Conservation (phyloP, 2,888 invertebrate genomes). For the Hirtodrosophila histrioides region DNA sequence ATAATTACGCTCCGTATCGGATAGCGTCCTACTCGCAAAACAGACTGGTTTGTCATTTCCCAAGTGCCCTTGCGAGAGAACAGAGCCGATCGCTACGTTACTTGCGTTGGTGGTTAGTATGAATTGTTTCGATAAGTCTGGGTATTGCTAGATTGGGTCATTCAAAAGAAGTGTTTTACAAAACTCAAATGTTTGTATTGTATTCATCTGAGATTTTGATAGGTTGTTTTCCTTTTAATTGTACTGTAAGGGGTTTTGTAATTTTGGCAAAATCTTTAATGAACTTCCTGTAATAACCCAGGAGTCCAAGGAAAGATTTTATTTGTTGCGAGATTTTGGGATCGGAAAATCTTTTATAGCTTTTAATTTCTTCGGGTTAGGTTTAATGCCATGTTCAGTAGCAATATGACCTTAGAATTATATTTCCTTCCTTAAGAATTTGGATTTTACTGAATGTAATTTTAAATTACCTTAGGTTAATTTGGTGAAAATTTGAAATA, state of each 20-base stretch:
- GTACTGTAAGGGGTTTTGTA: conserved; percentile 9
- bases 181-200: conserved; percentile 9
- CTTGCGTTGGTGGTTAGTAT: conserved; percentile 31
- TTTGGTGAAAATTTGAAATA: too few relatives aligned
- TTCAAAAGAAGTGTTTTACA: conserved; percentile 14
- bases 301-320: conserved; percentile 8
- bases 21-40: conserved; percentile 27
- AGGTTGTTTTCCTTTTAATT: conserved; percentile 18
- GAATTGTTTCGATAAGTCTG: conserved; percentile 41
- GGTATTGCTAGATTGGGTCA: conserved; percentile 16
- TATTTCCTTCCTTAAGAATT: conserved; percentile 19
- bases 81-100: conserved; percentile 36
- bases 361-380: conserved; percentile 10
- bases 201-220: neutral
- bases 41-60: conserved; percentile 24
- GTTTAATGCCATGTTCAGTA: conserved; percentile 4
- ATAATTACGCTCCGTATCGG: conserved; percentile 3
- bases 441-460: neutral
- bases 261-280: conserved; percentile 12
- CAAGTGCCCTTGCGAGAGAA: conserved; percentile 28
- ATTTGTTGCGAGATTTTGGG: conserved; percentile 9
- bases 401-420: conserved; percentile 13
- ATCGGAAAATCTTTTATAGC: conserved; percentile 14
- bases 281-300: conserved; percentile 13
- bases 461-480: too few relatives aligned